Conservation (phyloP, 2,888 invertebrate species). For the Andrena marginata region DNA sequence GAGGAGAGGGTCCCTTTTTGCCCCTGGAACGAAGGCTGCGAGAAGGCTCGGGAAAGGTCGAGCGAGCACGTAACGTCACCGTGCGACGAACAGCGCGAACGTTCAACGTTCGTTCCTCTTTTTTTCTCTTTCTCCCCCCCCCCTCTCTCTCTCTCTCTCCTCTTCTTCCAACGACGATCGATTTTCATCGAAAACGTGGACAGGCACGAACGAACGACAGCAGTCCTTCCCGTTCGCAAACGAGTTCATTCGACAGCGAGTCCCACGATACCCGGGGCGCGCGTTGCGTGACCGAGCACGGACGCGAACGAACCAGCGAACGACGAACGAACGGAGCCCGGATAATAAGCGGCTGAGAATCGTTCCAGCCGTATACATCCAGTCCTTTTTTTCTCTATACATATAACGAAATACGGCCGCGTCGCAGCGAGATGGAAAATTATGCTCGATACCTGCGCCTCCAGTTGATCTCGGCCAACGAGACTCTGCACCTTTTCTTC, state of each 20-base stretch:
- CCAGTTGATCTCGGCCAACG: conserved; percentile 21
- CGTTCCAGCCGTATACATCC: conserved; percentile 58
- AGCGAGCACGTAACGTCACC: conserved; percentile 70
- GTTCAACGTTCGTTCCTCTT: conserved; percentile 22
- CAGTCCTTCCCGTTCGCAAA: conserved; percentile 57
- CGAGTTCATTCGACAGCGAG: conserved; percentile 63
- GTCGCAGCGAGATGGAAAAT: conserved; percentile 56
- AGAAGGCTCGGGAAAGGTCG: conserved; percentile 69
- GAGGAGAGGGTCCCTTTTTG: conserved; percentile 66
- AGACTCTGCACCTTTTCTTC: conserved; percentile 5
- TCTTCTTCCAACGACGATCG: conserved; percentile 60
- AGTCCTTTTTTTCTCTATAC: conserved; percentile 43
- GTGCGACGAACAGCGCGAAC: conserved; percentile 41
- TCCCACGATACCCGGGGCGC: conserved; percentile 66
- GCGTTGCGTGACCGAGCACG: conserved; percentile 69
- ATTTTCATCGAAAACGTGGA: conserved; percentile 71
- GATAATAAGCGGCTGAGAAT: conserved; percentile 70
- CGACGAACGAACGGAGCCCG: conserved; percentile 52
- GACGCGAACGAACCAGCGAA: background rate
- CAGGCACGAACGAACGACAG: conserved; percentile 42
- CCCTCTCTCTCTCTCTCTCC: background rate
- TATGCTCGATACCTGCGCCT: conserved; percentile 51
- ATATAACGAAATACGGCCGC: conserved; percentile 51
- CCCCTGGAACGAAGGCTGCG: conserved; percentile 69
- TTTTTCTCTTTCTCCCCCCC: background rate